These are phyloP conservation scores for Oryzias melastigma DNA, from an alignment of 2,113 vertebrate species.

Conservation along the genomic window DNA sequence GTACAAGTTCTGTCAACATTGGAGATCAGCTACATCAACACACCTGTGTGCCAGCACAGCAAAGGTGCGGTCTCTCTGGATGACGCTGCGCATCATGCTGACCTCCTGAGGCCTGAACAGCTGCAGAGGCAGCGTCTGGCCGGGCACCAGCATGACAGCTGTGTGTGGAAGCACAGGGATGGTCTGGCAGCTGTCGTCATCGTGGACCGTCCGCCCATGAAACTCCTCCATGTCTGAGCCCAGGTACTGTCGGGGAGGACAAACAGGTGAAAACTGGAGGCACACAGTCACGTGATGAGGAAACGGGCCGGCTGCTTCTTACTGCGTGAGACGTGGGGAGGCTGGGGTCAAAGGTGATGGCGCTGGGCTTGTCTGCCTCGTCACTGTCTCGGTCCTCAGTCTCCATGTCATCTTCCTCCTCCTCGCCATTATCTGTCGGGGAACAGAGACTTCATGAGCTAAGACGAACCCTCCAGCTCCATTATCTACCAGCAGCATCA, in stretches of 20 bases:
- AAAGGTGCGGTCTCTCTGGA: conserved; percentile 94
- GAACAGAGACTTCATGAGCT: conserved; percentile 14
- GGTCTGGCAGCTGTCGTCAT: conserved; percentile 92
- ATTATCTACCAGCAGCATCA: neutral
- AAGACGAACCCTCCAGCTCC: neutral
- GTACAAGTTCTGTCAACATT: neutral
- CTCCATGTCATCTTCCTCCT: conserved; percentile 88
- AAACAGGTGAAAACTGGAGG: neutral
- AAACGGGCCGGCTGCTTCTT: conserved; percentile 44
- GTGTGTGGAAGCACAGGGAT: conserved; percentile 91
- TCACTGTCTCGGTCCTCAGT: conserved; percentile 88
- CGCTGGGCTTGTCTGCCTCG: conserved; percentile 84
- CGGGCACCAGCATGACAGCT: conserved; percentile 90
- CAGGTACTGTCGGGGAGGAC: conserved; percentile 82
- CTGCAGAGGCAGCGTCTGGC: conserved; percentile 94
- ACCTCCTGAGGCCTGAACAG: conserved; percentile 95
- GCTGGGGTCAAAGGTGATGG: conserved; percentile 96
- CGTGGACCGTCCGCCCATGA: conserved; percentile 91
- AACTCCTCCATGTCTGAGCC: conserved; percentile 98
- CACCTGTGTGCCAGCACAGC: conserved; percentile 97
- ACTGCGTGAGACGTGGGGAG: conserved; percentile 94
- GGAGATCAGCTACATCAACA: conserved; percentile 54
- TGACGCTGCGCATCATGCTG: conserved; percentile 94
- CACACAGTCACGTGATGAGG: neutral
- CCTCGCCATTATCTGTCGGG: conserved; percentile 75